phyloP scores from a whole-genome alignment of 1,140 invertebrate genomes.

The Drosophila sulfurigaster region DNA sequence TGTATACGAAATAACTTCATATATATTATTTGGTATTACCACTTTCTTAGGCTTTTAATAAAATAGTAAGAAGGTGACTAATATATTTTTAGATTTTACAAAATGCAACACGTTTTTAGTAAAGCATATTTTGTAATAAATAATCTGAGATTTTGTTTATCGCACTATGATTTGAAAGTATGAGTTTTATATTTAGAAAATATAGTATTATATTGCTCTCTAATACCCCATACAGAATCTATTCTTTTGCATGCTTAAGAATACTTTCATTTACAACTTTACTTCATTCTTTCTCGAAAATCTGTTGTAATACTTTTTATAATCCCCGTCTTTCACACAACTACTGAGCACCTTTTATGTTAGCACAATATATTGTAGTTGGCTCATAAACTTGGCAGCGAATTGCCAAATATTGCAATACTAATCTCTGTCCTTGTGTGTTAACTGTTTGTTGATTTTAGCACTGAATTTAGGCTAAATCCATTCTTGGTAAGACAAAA shows the following conservation, averaged over 20 bases:
- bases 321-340: background rate
- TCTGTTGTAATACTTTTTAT: background rate
- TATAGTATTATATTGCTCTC: too few species aligned
- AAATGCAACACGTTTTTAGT: too few species aligned
- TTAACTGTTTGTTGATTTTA: slow-evolving; percentile 73
- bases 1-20: too few species aligned
- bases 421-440: slow-evolving; percentile 16
- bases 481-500: slow-evolving; percentile 49
- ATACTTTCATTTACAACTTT: background rate
- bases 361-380: background rate
- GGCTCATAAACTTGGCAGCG: background rate
- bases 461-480: slow-evolving; percentile 39
- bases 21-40: too few species aligned
- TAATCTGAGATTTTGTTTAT: too few species aligned
- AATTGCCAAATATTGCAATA: slow-evolving; percentile 19
- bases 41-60: too few species aligned
- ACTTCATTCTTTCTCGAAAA: background rate
- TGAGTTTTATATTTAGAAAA: too few species aligned
- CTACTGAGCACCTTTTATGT: background rate
- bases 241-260: background rate
- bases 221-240: too few species aligned
- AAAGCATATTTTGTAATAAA: too few species aligned
- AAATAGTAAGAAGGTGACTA: too few species aligned
- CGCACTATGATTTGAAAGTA: too few species aligned
- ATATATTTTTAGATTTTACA: too few species aligned